These are phyloP conservation scores for Gobiocypris rarus DNA, from an alignment of 2,113 vertebrate species.

Conservation along the genomic window DNA sequence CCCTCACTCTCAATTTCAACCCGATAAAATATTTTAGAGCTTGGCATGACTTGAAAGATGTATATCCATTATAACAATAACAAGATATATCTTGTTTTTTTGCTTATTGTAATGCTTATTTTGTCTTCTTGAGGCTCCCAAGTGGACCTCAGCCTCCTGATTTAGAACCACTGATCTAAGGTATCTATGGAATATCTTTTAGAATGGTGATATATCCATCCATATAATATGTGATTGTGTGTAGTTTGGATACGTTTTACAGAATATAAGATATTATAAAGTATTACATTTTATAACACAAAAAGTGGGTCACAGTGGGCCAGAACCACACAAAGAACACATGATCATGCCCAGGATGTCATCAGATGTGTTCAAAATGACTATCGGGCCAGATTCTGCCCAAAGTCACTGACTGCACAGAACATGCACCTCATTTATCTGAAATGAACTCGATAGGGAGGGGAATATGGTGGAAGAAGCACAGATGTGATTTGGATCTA, in stretches of 20 bases:
- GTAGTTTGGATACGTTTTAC: neutral
- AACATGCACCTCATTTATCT: conserved; percentile 38
- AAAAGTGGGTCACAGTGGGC: neutral
- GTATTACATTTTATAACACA: neutral
- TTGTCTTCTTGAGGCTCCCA: no score
- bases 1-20: no score
- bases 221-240: neutral
- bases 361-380: conserved; percentile 17
- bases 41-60: no score
- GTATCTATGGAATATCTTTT: neutral
- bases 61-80: no score
- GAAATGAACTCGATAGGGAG: conserved; percentile 57
- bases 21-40: no score
- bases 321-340: neutral
- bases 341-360: neutral
- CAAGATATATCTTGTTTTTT: no score
- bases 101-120: no score
- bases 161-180: no score
- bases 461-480: conserved; percentile 22
- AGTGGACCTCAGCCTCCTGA: no score
- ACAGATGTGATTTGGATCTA: conserved; percentile 50
- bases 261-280: neutral
- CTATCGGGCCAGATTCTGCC: neutral
- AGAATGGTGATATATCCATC: neutral
- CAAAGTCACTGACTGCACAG: neutral